phyloP scores from a whole-genome alignment of 2,888 invertebrate genomes.

The Eledona agricola region DNA sequence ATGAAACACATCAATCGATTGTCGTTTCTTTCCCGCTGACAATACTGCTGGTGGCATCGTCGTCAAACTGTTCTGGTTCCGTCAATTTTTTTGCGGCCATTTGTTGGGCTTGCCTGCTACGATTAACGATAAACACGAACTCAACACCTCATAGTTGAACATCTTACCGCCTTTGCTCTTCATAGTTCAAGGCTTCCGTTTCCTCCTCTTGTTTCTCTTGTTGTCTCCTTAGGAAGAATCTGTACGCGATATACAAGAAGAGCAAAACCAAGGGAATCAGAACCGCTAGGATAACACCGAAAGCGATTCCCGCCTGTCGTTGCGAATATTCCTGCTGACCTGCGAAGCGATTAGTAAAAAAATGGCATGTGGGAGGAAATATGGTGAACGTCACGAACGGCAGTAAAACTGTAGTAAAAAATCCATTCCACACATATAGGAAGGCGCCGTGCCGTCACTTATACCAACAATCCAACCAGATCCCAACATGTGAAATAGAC shows the following conservation, averaged over 20 bases:
- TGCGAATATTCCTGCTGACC: slow-evolving; percentile 84
- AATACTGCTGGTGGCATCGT: slow-evolving; percentile 51
- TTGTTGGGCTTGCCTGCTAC: slow-evolving; percentile 53
- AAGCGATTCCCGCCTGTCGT: slow-evolving; percentile 79
- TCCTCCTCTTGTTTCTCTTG: slow-evolving; percentile 50
- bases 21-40: slow-evolving; percentile 49
- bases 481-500: slow-evolving; percentile 59
- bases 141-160: slow-evolving; percentile 13
- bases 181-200: slow-evolving; percentile 39
- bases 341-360: slow-evolving; percentile 54
- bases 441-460: slow-evolving; percentile 48
- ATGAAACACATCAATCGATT: slow-evolving; percentile 39
- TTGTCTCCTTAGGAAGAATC: slow-evolving; percentile 52
- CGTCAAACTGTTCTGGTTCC: slow-evolving; percentile 51
- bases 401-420: slow-evolving; percentile 44
- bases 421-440: slow-evolving; percentile 54
- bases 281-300: slow-evolving; percentile 79
- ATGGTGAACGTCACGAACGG: no score
- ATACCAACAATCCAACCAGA: slow-evolving; percentile 46
- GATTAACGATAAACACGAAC: slow-evolving; percentile 28
- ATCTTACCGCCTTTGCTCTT: slow-evolving; percentile 33
- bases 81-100: slow-evolving; percentile 55
- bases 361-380: slow-evolving; percentile 27
- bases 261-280: slow-evolving; percentile 78
- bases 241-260: slow-evolving; percentile 64